These are phyloP conservation scores for Microchrysa polita DNA, from an alignment of 2,888 invertebrate species.

Conservation along the genomic window DNA sequence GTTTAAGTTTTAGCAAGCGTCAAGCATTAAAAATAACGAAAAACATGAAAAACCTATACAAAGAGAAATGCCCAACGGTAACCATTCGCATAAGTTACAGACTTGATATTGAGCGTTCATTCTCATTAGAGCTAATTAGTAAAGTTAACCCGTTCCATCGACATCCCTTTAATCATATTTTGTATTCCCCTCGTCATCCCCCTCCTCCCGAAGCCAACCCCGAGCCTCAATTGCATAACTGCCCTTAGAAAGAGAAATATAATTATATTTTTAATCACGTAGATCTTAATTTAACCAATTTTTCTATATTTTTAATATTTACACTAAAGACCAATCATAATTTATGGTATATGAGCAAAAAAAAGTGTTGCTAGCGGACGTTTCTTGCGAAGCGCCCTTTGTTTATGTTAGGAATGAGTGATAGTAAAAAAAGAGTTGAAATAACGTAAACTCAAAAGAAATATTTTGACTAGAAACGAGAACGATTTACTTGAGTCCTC, in stretches of 20 bases:
- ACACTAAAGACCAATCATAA: no score
- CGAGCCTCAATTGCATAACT: no score
- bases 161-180: neutral
- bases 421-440: neutral
- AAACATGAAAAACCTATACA: conserved; percentile 7
- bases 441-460: neutral
- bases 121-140: conserved; percentile 17
- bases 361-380: no score
- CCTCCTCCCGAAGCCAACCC: neutral
- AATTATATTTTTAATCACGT: no score
- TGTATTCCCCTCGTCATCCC: neutral
- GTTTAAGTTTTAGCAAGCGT: conserved; percentile 67
- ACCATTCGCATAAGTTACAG: conserved; percentile 16
- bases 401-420: no score
- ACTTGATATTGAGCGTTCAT: conserved; percentile 3
- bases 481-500: neutral
- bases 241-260: no score
- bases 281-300: no score
- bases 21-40: neutral
- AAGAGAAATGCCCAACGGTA: conserved; percentile 31
- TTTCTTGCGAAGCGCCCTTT: no score
- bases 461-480: neutral
- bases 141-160: neutral
- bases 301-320: no score
- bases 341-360: no score